Evolutionary conservation across 2,797 vertebrate genomes (phyloP).

Genomic region (Hypotaenidia okinawae): DNA sequence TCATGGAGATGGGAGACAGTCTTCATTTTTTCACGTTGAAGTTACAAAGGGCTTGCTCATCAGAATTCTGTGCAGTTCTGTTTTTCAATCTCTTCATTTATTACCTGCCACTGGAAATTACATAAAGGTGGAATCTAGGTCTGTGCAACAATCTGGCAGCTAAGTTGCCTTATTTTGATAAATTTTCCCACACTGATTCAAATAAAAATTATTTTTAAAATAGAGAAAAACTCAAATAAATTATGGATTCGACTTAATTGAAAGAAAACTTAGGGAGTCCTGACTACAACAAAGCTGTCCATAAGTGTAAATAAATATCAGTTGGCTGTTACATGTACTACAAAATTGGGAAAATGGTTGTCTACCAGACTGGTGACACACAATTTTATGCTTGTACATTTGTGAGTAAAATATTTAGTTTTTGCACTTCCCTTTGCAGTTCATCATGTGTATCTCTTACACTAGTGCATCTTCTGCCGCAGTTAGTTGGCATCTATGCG

Average conservation of each 20-base stretch:
- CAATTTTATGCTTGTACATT: not conserved
- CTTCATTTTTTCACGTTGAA: slow-evolving; percentile 1
- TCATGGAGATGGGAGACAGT: slow-evolving; percentile 11
- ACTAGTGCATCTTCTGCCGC: not conserved
- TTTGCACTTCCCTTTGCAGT: not conserved
- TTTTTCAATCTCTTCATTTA: slow-evolving; percentile 31
- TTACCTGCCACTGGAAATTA: slow-evolving; percentile 29
- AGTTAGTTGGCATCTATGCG: not conserved
- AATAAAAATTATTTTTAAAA: not conserved
- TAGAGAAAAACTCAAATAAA: not conserved
- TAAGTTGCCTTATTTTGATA: not conserved
- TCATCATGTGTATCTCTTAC: not conserved
- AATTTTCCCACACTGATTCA: not conserved
- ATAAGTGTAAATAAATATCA: not conserved
- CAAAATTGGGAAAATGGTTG: not conserved
- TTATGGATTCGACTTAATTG: not conserved
- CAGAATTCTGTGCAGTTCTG: slow-evolving; percentile 15
- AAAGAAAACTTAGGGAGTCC: not conserved
- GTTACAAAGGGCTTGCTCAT: not conserved
- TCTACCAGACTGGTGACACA: not conserved
- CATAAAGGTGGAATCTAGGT: not conserved
- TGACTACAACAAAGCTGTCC: not conserved
- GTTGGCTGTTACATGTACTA: not conserved
- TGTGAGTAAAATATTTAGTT: not conserved
- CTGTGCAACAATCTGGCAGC: not conserved